A percentile compares a stretch with the other conserved stretches of the same genome.
phyloP scores from a whole-genome alignment of 2,797 vertebrate genomes.

The Gymnocypris eckloni region DNA sequence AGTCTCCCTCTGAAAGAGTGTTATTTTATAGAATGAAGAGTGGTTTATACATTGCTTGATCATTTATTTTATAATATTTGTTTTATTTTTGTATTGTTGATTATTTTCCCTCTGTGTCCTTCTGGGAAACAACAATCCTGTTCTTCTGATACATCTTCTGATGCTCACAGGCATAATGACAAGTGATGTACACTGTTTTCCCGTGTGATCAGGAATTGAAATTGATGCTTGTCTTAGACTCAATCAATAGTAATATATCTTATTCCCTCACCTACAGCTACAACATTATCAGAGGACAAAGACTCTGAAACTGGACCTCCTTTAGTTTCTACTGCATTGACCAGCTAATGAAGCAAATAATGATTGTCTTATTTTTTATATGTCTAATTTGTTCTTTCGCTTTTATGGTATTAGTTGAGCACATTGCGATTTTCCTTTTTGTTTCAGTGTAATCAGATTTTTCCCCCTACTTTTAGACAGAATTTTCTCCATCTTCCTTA shows the following conservation, averaged over 20 bases:
- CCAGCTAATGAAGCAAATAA: conserved; percentile 57
- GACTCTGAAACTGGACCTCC: conserved; percentile 39
- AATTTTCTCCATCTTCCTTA: conserved; percentile 19
- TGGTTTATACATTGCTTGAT: background rate
- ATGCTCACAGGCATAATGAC: background rate
- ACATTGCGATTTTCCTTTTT: conserved; percentile 44
- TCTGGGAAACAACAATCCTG: background rate
- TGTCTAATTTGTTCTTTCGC: conserved; percentile 58
- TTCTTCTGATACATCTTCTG: background rate
- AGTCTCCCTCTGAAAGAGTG: no score
- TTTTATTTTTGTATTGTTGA: background rate
- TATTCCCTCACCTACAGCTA: conserved; percentile 26
- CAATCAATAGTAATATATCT: conserved; percentile 31
- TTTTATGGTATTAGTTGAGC: conserved; percentile 10
- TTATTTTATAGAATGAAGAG: background rate
- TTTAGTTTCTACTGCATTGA: conserved; percentile 51
- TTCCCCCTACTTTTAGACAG: conserved; percentile 6
- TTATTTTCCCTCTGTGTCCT: background rate
- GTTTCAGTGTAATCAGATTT: conserved; percentile 31
- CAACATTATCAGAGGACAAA: conserved; percentile 20
- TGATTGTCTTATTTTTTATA: conserved; percentile 57
- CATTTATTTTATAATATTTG: background rate
- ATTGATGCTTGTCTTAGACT: conserved; percentile 3
- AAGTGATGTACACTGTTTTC: background rate
- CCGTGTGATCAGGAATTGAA: background rate